Evolutionary conservation across 1,140 invertebrate genomes (phyloP), one percentile per base, ranked within the genome.

Genomic region (Zaprionus africanus): DNA sequence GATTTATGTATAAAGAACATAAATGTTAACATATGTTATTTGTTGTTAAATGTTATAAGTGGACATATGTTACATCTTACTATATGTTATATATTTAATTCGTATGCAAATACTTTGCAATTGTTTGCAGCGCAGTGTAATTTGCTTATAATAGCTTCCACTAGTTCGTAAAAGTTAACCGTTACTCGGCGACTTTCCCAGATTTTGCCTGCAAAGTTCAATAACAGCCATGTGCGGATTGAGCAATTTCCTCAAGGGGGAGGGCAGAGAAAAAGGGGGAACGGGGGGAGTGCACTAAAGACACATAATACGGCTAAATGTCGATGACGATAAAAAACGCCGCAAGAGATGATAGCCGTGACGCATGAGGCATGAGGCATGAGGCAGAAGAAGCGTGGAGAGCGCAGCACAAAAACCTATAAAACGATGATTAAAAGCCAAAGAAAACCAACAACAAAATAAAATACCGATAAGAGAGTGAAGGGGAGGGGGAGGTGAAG

Each of bases 361-460:
- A 81, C 53, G 69, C 65, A 84, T 43, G 67, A 2, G 26, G 26
- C 26, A 26, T 26, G 31, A 11, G 31, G 15, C 80, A 67, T 67
- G 59, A 58, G 26, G 72, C 57, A n/a, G 31, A 34, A 34, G 31
- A 34, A 34, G 15, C 41, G 49, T 51, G 43, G 77, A 58, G 73
- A 58, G 43, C 69, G 51, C 71, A 74, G 26, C 72, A 75, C 31
- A 64, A 74, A 78, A 63, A 86, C 78, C 83, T 73, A 78, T 70
- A 82, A 82, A 72, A 76, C 53, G n/a, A 26, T 49, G 12, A 70
- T 72, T 38, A 31, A 53, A 59, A 38, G 31, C 1, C 31, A 43
- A 65, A 49, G n/a, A n/a, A 56, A 57, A 43, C 24, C 4, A 26
- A 31, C 57, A 54, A 59, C 19, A 70, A 56, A 76, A 57, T 60